A percentile compares a stretch with the other conserved stretches of the same genome.
phyloP scores from a whole-genome alignment of 2,113 vertebrate species.

The Pholis gunnellus region DNA sequence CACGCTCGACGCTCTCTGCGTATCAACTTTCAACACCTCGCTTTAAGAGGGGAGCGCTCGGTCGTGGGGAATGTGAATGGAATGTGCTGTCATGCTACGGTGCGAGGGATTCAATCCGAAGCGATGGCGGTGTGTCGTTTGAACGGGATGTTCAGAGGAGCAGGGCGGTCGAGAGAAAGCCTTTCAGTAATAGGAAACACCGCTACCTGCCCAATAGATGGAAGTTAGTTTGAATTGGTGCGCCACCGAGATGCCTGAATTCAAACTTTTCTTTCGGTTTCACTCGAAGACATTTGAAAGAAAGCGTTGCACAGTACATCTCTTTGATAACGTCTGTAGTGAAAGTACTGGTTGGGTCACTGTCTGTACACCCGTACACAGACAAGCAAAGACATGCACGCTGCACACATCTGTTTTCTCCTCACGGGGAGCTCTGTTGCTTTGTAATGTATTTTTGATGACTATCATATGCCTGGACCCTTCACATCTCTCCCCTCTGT shows the following conservation, averaged over 20 bases:
- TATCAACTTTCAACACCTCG: slow-evolving; percentile 56
- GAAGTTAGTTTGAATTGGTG: neutral
- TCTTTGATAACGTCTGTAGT: slow-evolving; percentile 5
- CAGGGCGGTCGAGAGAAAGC: neutral
- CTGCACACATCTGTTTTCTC: slow-evolving; percentile 52
- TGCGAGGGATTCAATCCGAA: slow-evolving; percentile 17
- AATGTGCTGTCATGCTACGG: slow-evolving; percentile 21
- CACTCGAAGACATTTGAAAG: neutral
- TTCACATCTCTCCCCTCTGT: neutral
- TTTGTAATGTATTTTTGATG: slow-evolving; percentile 37
- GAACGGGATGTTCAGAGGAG: neutral
- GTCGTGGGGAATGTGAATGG: slow-evolving; percentile 26
- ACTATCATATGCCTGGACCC: slow-evolving; percentile 15
- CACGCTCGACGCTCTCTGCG: slow-evolving; percentile 17
- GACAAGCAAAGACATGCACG: slow-evolving; percentile 47
- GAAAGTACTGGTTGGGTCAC: neutral
- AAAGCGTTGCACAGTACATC: neutral
- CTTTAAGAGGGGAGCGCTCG: slow-evolving; percentile 28
- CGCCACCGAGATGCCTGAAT: neutral
- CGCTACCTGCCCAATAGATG: neutral
- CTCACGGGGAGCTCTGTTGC: slow-evolving; percentile 8
- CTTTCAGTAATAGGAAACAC: neutral
- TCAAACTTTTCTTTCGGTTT: neutral
- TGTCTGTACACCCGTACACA: neutral
- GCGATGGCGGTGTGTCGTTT: neutral